phyloP scores from a whole-genome alignment of 1,140 invertebrate genomes.

The Drosophila busckii region DNA sequence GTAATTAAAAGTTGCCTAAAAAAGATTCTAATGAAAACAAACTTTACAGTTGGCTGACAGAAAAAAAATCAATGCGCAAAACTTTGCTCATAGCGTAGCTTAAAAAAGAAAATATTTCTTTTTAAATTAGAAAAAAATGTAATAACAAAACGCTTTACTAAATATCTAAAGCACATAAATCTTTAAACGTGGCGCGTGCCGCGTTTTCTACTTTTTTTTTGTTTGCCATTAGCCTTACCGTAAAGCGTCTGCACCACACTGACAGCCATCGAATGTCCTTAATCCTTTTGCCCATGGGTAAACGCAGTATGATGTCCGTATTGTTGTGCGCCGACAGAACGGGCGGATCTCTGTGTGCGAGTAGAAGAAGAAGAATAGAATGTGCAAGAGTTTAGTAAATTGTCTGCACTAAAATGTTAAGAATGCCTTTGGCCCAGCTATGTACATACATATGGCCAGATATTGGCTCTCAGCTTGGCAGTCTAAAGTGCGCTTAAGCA shows the following conservation, averaged over 20 bases:
- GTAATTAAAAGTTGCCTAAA: slow-evolving; percentile 64
- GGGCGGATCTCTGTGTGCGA: slow-evolving; percentile 84
- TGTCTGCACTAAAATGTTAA: slow-evolving; percentile 9
- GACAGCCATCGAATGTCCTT: slow-evolving; percentile 93
- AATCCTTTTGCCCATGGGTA: slow-evolving; percentile 90
- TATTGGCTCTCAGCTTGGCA: too few relatives aligned
- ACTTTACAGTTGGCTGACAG: slow-evolving; percentile 26
- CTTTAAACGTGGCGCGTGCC: slow-evolving; percentile 57
- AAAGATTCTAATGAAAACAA: slow-evolving; percentile 47
- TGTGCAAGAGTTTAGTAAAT: neutral
- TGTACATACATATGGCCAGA: slow-evolving; percentile 4
- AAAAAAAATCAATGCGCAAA: slow-evolving; percentile 43
- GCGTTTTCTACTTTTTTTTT: too few relatives aligned
- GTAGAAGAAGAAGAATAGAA: slow-evolving; percentile 3
- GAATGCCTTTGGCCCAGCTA: too few relatives aligned
- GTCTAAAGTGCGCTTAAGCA: slow-evolving; percentile 14
- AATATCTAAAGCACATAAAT: slow-evolving; percentile 57
- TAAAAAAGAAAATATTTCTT: neutral
- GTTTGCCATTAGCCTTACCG: too few relatives aligned
- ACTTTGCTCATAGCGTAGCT: slow-evolving; percentile 18
- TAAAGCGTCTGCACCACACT: slow-evolving; percentile 93
- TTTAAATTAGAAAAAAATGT: slow-evolving; percentile 69
- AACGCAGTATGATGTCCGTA: slow-evolving; percentile 88
- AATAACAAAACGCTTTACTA: slow-evolving; percentile 60
- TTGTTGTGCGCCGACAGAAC: slow-evolving; percentile 87